A percentile compares a stretch with the other conserved stretches of the same genome.
Evolutionary conservation across 2,113 vertebrate species (phyloP).

Genomic region (Candoia aspera): DNA sequence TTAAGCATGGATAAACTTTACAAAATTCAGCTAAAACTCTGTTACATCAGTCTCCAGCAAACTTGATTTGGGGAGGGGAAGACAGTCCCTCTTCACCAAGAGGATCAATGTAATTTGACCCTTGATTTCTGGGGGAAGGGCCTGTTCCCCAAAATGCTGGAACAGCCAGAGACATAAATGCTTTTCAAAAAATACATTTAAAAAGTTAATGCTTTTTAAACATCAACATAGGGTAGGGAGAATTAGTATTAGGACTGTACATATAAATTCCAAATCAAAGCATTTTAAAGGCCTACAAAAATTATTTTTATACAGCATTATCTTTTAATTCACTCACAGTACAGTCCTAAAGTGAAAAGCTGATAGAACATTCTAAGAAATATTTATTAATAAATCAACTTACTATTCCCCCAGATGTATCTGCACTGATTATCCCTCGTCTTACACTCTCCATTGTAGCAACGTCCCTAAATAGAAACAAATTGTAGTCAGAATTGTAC

Average conservation of each 20-base stretch:
- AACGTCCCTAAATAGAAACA: conserved; percentile 84
- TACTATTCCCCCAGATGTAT: conserved; percentile 97
- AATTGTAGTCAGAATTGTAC: conserved; percentile 23
- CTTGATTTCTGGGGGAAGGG: not conserved
- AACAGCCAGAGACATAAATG: not conserved
- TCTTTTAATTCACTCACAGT: not conserved
- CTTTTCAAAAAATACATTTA: not conserved
- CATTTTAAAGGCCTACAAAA: not conserved
- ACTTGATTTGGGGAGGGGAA: not conserved
- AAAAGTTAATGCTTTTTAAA: not conserved
- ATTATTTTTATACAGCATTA: not conserved
- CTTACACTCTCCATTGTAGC: conserved; percentile 96
- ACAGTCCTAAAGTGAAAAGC: conserved; percentile 11
- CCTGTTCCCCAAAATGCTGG: not conserved
- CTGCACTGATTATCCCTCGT: conserved; percentile 96
- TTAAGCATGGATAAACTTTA: too few relatives aligned
- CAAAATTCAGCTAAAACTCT: not conserved
- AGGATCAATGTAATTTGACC: not conserved
- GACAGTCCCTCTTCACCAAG: not conserved
- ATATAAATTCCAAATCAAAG: not conserved
- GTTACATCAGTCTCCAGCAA: not conserved
- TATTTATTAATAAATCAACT: conserved; percentile 62
- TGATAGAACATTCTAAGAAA: conserved; percentile 25
- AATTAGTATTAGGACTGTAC: not conserved
- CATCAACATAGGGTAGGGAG: not conserved